Percentiles rank a stretch among this genome's conserved stretches.
phyloP scores from a whole-genome alignment of 2,888 invertebrate species.

The Incurvaria masculella region DNA sequence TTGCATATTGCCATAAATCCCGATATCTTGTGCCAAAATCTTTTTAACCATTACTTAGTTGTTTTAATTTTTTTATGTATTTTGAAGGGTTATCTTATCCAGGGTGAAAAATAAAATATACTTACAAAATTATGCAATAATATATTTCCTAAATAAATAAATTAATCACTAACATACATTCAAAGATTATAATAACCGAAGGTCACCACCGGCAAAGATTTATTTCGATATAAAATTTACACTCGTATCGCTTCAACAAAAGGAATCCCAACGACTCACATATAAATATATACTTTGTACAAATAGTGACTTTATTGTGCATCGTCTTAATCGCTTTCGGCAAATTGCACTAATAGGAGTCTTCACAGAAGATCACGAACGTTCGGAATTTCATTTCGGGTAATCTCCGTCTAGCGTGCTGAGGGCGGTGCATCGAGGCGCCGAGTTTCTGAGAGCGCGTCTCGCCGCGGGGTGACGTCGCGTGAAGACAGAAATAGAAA shows the following conservation, averaged over 20 bases:
- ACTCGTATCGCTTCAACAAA: background rate
- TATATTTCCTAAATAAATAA: constrained; percentile 14
- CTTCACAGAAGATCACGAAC: constrained; percentile 41
- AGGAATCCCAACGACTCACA: background rate
- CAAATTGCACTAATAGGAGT: constrained; percentile 31
- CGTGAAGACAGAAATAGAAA: constrained; percentile 6
- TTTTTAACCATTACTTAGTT: no score
- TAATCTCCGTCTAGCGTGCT: constrained; percentile 35
- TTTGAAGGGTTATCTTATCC: no score
- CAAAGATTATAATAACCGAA: constrained; percentile 31
- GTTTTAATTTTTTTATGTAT: no score
- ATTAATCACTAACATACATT: constrained; percentile 5
- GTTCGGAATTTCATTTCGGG: constrained; percentile 25
- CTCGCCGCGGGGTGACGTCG: background rate
- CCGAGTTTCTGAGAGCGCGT: background rate
- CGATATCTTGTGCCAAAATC: no score
- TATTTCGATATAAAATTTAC: background rate
- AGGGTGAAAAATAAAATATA: no score
- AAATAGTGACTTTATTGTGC: constrained; percentile 54
- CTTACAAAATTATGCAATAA: constrained; percentile 9
- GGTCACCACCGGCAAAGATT: constrained; percentile 29
- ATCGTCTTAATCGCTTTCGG: constrained; percentile 6
- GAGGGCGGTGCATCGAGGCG: background rate
- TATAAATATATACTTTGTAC: constrained; percentile 32
- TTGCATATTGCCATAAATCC: no score